Conservation (phyloP, 2,888 invertebrate genomes). For the Bellardia bayeri region DNA sequence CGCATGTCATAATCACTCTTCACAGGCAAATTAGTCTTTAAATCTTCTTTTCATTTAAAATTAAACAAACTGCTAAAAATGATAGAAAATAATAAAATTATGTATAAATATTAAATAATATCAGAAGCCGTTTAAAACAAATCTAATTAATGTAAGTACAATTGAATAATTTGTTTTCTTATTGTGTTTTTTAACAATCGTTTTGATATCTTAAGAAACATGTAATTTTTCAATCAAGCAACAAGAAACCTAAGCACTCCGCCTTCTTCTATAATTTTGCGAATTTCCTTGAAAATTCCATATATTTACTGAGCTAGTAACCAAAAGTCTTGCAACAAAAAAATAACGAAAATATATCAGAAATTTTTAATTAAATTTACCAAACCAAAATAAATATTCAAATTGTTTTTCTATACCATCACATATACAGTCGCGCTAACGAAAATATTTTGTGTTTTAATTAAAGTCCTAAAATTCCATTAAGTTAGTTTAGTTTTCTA, state of each 20-base stretch:
- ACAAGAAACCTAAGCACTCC: background rate
- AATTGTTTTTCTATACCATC: slow-evolving; percentile 9
- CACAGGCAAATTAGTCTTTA: too few species aligned
- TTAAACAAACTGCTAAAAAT: too few species aligned
- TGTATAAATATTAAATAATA: too few species aligned
- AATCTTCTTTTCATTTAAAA: too few species aligned
- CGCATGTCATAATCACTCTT: too few species aligned
- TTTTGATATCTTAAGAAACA: too few species aligned
- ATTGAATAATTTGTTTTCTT: too few species aligned
- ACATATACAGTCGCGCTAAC: background rate
- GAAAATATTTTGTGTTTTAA: slow-evolving; percentile 24
- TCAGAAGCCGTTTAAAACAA: too few species aligned
- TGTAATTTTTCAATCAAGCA: background rate
- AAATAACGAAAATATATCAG: background rate
- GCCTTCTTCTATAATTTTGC: background rate
- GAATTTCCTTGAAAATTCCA: background rate
- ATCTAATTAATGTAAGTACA: too few species aligned
- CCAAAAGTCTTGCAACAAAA: background rate
- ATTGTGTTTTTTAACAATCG: too few species aligned
- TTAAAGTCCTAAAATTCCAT: slow-evolving; percentile 26
- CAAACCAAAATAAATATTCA: background rate
- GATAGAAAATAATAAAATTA: too few species aligned
- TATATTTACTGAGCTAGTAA: background rate
- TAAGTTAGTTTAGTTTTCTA: slow-evolving; percentile 1
- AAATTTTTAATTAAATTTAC: slow-evolving; percentile 28